These are phyloP conservation scores for Drosophila subsilvestris DNA, from an alignment of 2,888 invertebrate species.

Conservation along the genomic window DNA sequence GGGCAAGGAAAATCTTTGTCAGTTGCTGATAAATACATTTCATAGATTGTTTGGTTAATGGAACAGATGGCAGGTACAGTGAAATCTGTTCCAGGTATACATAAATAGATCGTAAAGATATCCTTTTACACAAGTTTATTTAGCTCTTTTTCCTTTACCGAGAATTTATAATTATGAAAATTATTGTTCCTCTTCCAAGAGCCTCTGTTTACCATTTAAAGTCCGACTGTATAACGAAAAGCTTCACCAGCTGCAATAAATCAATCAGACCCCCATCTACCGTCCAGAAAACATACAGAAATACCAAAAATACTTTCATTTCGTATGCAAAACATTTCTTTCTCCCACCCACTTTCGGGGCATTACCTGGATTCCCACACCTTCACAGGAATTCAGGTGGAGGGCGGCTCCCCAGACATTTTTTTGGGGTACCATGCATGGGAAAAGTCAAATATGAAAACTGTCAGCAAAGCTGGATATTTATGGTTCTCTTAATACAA, in stretches of 20 bases:
- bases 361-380: slow-evolving; percentile 19
- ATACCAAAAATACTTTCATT: slow-evolving; percentile 43
- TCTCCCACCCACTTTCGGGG: background rate
- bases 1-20: slow-evolving; percentile 30
- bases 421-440: slow-evolving; percentile 60
- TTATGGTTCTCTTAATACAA: slow-evolving; percentile 75
- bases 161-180: background rate
- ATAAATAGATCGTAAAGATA: background rate
- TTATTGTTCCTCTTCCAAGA: background rate
- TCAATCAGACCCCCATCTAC: slow-evolving; percentile 39
- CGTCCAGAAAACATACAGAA: slow-evolving; percentile 5
- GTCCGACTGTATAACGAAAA: background rate
- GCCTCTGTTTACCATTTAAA: background rate
- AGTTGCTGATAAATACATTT: slow-evolving; percentile 28
- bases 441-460: slow-evolving; percentile 78
- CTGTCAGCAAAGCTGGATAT: slow-evolving; percentile 71
- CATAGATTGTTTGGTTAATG: slow-evolving; percentile 11
- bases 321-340: slow-evolving; percentile 34
- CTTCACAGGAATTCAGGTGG: slow-evolving; percentile 30
- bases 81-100: background rate
- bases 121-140: background rate
- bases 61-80: slow-evolving; percentile 5
- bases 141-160: background rate
- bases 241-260: slow-evolving; percentile 40
- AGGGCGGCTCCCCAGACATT: slow-evolving; percentile 4